phyloP scores from a whole-genome alignment of 2,113 vertebrate genomes.

The Cottus gobio region DNA sequence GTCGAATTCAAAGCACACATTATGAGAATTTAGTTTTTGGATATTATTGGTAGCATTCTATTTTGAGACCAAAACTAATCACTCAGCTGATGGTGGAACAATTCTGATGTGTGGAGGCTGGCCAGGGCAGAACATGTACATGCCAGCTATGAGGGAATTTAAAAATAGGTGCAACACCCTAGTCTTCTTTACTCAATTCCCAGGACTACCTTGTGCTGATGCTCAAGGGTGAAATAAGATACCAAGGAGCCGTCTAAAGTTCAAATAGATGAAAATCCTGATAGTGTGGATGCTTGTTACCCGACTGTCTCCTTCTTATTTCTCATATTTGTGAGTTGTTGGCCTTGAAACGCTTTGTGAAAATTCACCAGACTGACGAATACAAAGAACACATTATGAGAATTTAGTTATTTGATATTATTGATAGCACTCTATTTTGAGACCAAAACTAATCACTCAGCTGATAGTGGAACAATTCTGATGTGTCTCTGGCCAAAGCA shows the following conservation, averaged over 20 bases:
- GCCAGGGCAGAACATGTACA: neutral
- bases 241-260: neutral
- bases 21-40: neutral
- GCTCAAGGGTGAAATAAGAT: conserved; percentile 18
- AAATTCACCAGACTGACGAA: conserved; percentile 13
- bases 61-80: conserved; percentile 15
- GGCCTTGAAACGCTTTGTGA: conserved; percentile 2
- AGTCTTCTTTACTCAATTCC: conserved; percentile 32
- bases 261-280: neutral
- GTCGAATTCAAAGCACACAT: conserved; percentile 17
- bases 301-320: neutral
- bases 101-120: neutral
- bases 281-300: neutral
- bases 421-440: neutral
- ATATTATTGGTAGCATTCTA: neutral
- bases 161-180: conserved; percentile 40
- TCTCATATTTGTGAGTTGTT: neutral
- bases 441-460: conserved; percentile 12
- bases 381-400: conserved; percentile 11
- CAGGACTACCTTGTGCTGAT: conserved; percentile 9
- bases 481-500: too few relatives aligned
- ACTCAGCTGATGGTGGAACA: conserved; percentile 7
- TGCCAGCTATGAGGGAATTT: neutral
- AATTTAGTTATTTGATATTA: neutral
- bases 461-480: neutral